phyloP scores from a whole-genome alignment of 2,797 vertebrate genomes.

The Gorsachius magnificus region DNA sequence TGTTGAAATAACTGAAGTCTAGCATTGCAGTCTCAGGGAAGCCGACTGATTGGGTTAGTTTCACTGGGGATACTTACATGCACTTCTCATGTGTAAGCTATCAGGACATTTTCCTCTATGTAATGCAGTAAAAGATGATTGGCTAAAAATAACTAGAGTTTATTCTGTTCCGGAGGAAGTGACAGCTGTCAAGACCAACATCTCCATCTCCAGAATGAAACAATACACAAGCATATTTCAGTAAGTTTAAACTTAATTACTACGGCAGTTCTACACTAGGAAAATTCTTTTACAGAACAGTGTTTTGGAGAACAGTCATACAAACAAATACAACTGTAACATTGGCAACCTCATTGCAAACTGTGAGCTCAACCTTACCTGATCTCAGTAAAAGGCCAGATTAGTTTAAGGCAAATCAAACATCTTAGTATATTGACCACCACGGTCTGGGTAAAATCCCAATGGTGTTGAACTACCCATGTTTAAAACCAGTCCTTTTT shows the following conservation, averaged over 20 bases:
- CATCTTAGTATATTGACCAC: not conserved
- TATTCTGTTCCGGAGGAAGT: not conserved
- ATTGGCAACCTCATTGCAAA: not conserved
- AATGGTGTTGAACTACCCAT: not conserved
- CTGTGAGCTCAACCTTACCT: not conserved
- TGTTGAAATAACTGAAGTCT: not conserved
- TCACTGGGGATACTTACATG: not conserved
- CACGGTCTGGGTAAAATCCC: not conserved
- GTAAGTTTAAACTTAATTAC: not conserved
- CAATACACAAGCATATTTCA: not conserved
- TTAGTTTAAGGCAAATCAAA: not conserved
- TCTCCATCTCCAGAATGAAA: not conserved
- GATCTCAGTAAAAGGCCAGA: not conserved
- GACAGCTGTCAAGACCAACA: not conserved
- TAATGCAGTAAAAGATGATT: not conserved
- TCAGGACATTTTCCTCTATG: not conserved
- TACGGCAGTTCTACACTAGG: not conserved
- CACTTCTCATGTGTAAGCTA: not conserved
- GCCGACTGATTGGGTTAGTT: not conserved
- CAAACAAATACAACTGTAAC: not conserved
- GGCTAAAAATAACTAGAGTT: not conserved
- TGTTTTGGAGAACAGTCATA: not conserved
- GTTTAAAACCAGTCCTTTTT: not conserved
- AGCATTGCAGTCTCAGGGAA: not conserved
- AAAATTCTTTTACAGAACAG: not conserved